These are phyloP conservation scores for Anthoscopus minutus DNA, from an alignment of 2,113 vertebrate genomes.

Conservation along the genomic window DNA sequence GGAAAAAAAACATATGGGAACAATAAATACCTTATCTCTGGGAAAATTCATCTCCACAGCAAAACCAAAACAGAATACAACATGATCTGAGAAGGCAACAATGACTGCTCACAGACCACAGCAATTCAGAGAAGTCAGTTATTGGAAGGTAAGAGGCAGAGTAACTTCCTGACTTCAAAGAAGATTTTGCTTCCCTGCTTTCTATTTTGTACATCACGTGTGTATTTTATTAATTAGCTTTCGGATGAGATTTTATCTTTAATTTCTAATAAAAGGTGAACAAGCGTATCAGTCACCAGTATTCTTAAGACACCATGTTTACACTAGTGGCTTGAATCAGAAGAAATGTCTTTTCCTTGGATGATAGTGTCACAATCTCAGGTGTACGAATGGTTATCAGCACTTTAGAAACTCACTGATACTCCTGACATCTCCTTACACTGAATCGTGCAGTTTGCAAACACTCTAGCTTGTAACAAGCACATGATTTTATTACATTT, in stretches of 20 bases:
- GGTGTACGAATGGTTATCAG: background rate
- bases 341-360: background rate
- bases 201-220: background rate
- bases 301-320: background rate
- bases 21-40: background rate
- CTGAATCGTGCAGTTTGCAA: background rate
- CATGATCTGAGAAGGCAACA: background rate
- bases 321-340: background rate
- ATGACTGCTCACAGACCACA: background rate
- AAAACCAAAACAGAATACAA: conserved; percentile 1
- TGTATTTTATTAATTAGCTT: background rate
- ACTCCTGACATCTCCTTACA: background rate
- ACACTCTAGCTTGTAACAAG: background rate
- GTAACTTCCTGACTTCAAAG: conserved; percentile 1
- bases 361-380: background rate
- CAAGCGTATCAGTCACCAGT: background rate
- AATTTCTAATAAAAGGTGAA: background rate
- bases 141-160: background rate
- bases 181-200: background rate
- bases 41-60: background rate
- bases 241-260: background rate
- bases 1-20: background rate
- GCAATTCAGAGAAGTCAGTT: background rate
- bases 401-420: background rate
- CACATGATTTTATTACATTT: background rate